Base-by-base conservation (phyloP, 2,113 vertebrate genomes). In the Pollachius pollachius region DNA sequence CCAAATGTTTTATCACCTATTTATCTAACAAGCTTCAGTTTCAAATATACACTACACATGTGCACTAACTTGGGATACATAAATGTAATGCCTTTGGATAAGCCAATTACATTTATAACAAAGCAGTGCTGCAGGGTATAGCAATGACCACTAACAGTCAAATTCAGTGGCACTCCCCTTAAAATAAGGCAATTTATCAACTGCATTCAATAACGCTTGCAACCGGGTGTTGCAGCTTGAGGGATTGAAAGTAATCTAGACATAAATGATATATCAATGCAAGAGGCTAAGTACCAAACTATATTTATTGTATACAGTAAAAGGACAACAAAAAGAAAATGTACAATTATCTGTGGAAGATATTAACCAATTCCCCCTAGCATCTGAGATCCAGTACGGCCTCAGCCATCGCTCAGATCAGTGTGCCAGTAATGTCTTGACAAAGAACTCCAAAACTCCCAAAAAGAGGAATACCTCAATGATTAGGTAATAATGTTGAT, bases 271-370 rank as follows among this genome's bases (percentile, higher is more conserved):
- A 48, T 27, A 78, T 16, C 67, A 71, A 52, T 66, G 65, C 73
- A 81, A 72, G 62, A 81, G 64, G 63, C 84, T 70, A 84, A 82
- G 85, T 89, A 92, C 81, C 90, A 88, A 88, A 91, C 90, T 91
- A 91, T 88, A 90, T 93, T 92, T 92, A 91, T 93, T 92, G 92
- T 83, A 72, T 89, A 89, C 87, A 89, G 71, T 87, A 92, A 83
- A 90, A 85, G 87, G 87, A 89, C 85, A 79, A 91, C 88, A 85
- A 75, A 82, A 78, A 81, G 30, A 54, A 54, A 54, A 80, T 79
- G 68, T 85, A 86, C 77, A 84, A 78, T 64, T 78, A 76, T 69
- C 30, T 15, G 9, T 21, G 69, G 25, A 63, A 64, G 27, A 70
- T 41, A 15, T 66, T 54, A 67, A 58, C 68, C 63, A 65, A 67